phyloP scores from a whole-genome alignment of 1,140 invertebrate genomes.

The Macrocentrus cingulum region DNA sequence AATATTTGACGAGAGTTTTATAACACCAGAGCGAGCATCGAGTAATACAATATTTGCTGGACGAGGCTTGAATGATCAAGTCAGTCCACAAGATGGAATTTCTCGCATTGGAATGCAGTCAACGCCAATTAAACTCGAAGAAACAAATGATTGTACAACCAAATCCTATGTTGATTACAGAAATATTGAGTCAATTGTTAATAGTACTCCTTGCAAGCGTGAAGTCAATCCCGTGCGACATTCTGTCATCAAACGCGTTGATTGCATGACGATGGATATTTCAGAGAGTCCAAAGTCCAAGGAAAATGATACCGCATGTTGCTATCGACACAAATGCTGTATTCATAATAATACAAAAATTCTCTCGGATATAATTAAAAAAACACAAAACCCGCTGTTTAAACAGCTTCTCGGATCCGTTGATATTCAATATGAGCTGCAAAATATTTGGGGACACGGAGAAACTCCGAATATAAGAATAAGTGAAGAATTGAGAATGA shows the following conservation, averaged over 20 bases:
- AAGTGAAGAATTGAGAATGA: constrained; percentile 50
- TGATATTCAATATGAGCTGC: constrained; percentile 48
- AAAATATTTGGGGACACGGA: constrained; percentile 48
- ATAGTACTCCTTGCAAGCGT: constrained; percentile 45
- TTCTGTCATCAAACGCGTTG: constrained; percentile 53
- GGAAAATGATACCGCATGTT: constrained; percentile 35
- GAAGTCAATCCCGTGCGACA: constrained; percentile 46
- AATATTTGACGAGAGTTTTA: constrained; percentile 49
- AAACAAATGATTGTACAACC: constrained; percentile 32
- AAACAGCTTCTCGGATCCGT: constrained; percentile 48
- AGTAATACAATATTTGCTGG: constrained; percentile 35
- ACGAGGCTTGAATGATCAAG: constrained; percentile 13
- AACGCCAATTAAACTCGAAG: constrained; percentile 52
- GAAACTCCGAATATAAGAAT: constrained; percentile 35
- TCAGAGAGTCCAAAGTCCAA: constrained; percentile 22
- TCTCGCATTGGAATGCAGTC: constrained; percentile 50
- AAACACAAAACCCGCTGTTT: constrained; percentile 51
- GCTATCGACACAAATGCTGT: constrained; percentile 53
- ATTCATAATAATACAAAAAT: constrained; percentile 53
- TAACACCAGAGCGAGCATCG: constrained; percentile 42
- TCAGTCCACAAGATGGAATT: constrained; percentile 33
- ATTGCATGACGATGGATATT: constrained; percentile 46
- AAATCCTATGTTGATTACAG: constrained; percentile 53
- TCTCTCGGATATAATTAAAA: constrained; percentile 52
- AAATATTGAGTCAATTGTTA: constrained; percentile 57